These are phyloP conservation scores for Aphaenogaster ashmeadi DNA, from an alignment of 1,140 invertebrate genomes.

Conservation along the genomic window DNA sequence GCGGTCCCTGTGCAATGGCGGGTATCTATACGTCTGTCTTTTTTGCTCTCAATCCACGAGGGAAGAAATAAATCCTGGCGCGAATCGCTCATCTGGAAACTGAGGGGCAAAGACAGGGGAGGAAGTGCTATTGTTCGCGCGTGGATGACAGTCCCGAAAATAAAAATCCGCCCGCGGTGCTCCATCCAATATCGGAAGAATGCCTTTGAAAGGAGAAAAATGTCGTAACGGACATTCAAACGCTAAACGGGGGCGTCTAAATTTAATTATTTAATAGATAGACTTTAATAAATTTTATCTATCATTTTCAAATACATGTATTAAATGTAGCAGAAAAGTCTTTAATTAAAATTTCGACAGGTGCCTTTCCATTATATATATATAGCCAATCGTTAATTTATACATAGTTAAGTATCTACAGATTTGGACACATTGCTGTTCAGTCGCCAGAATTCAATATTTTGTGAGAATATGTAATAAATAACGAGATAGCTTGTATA, in stretches of 20 bases:
- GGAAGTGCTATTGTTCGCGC: constrained; percentile 71
- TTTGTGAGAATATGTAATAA: constrained; percentile 2
- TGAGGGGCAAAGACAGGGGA: constrained; percentile 59
- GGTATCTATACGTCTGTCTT: constrained; percentile 68
- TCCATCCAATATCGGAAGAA: constrained; percentile 57
- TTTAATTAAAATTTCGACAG: not conserved
- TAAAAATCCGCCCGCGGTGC: constrained; percentile 68
- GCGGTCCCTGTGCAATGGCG: constrained; percentile 41
- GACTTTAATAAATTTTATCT: not conserved
- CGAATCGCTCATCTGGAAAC: constrained; percentile 71
- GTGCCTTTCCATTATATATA: not conserved
- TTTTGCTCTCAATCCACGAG: constrained; percentile 55
- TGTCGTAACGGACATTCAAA: constrained; percentile 53
- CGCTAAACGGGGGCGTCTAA: not conserved
- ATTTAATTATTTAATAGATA: constrained; percentile 25
- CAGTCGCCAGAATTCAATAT: not conserved
- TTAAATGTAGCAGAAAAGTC: not conserved
- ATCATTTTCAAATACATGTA: not conserved
- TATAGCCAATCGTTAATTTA: not conserved
- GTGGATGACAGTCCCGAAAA: constrained; percentile 71
- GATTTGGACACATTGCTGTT: not conserved
- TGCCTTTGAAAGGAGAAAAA: constrained; percentile 50
- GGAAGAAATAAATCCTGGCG: constrained; percentile 72
- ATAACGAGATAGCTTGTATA: not conserved
- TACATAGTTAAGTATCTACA: not conserved